Evolutionary conservation across 2,888 invertebrate genomes (phyloP).

Genomic region (Meta bourneti): DNA sequence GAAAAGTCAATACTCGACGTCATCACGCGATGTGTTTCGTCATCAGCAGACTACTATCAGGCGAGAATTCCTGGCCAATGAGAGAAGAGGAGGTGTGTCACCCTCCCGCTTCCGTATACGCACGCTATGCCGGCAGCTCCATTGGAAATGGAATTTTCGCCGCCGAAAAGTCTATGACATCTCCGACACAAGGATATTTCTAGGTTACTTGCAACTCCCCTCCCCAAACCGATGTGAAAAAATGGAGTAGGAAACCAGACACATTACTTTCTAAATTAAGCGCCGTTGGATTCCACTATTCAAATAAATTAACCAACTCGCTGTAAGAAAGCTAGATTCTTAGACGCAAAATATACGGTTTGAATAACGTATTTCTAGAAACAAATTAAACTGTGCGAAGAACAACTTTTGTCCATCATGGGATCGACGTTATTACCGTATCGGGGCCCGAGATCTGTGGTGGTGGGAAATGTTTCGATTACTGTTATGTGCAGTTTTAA

Average conservation of each 20-base stretch:
- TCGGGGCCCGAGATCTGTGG: no score
- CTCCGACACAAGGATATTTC: slow-evolving; percentile 47
- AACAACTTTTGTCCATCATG: no score
- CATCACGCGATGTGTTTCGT: slow-evolving; percentile 61
- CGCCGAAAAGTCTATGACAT: slow-evolving; percentile 18
- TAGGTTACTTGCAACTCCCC: slow-evolving; percentile 43
- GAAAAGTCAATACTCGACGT: slow-evolving; percentile 63
- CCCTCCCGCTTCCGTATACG: slow-evolving; percentile 54
- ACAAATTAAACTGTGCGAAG: no score
- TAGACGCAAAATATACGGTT: no score
- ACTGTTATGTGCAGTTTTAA: no score
- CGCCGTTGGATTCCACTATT: no score
- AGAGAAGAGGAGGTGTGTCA: slow-evolving; percentile 65
- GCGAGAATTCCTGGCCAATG: slow-evolving; percentile 65
- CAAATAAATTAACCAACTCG: no score
- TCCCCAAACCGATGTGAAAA: background rate
- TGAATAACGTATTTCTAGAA: no score
- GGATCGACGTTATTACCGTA: no score
- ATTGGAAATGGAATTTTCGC: slow-evolving; percentile 8
- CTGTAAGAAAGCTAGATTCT: no score
- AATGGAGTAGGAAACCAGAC: background rate
- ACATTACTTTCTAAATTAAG: background rate
- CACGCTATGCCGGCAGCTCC: slow-evolving; percentile 44
- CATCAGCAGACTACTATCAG: slow-evolving; percentile 63
- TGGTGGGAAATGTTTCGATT: no score